Percentiles rank a stretch among this genome's conserved stretches.
These are phyloP conservation scores for Gouania willdenowi DNA, from an alignment of 2,797 vertebrate genomes.

Conservation along the genomic window DNA sequence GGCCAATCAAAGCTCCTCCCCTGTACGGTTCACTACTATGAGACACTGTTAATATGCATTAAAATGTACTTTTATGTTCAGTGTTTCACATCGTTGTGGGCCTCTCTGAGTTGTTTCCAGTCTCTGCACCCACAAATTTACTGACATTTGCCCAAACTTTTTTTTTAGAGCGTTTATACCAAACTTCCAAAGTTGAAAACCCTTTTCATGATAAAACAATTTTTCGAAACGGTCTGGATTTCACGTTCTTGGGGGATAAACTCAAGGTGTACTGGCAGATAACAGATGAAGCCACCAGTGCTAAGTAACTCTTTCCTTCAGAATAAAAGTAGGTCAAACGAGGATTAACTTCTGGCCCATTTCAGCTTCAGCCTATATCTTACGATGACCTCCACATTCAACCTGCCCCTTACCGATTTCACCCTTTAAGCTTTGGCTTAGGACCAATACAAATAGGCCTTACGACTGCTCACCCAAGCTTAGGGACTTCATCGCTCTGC, in stretches of 20 bases:
- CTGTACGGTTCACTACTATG: too few species aligned
- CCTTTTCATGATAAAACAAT: too few species aligned
- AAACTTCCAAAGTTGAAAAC: too few species aligned
- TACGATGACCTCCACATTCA: conserved; percentile 40
- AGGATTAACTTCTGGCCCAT: conserved; percentile 52
- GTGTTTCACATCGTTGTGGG: too few species aligned
- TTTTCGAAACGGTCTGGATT: too few species aligned
- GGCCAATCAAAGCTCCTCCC: too few species aligned
- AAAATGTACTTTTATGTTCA: too few species aligned
- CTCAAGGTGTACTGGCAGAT: neutral
- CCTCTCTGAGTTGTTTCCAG: too few species aligned
- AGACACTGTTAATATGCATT: too few species aligned
- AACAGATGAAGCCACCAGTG: conserved; percentile 1
- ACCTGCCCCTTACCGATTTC: conserved; percentile 34
- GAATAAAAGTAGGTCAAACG: conserved; percentile 46
- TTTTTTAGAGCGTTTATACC: too few species aligned
- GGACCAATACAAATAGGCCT: conserved; percentile 46
- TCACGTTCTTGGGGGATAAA: neutral
- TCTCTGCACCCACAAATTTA: too few species aligned
- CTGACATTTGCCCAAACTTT: too few species aligned
- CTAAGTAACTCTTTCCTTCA: conserved; percentile 15
- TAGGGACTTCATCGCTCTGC: conserved; percentile 20
- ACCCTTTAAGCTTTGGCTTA: conserved; percentile 51
- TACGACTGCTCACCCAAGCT: conserved; percentile 27
- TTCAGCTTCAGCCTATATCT: conserved; percentile 32